Percentiles rank a stretch among this genome's conserved stretches.
Evolutionary conservation across 2,113 vertebrate species (phyloP).

Genomic region (Seriola rivoliana): DNA sequence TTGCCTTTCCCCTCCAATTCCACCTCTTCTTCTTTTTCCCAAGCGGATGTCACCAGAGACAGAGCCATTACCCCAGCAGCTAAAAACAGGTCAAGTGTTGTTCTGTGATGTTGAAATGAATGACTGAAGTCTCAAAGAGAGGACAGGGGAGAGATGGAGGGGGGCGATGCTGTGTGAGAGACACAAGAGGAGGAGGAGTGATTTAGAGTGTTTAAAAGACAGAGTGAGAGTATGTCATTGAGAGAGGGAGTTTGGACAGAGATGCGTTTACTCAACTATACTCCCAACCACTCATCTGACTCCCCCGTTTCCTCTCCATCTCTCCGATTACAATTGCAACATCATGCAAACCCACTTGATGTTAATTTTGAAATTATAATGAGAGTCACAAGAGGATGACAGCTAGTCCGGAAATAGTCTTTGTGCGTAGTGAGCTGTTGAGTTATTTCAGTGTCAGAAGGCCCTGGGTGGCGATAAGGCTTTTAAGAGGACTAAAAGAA

Average conservation of each 20-base stretch:
- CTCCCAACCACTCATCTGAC: slow-evolving; percentile 17
- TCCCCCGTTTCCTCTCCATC: slow-evolving; percentile 23
- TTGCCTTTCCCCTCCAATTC: neutral
- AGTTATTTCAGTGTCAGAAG: slow-evolving; percentile 25
- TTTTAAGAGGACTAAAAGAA: slow-evolving; percentile 26
- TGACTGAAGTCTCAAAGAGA: slow-evolving; percentile 37
- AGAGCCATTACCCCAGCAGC: slow-evolving; percentile 32
- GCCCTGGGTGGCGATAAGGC: neutral
- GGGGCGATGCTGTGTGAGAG: neutral
- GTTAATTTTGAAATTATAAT: slow-evolving; percentile 41
- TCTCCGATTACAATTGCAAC: slow-evolving; percentile 20
- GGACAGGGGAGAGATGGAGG: slow-evolving; percentile 14
- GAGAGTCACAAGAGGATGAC: slow-evolving; percentile 44
- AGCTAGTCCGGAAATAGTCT: slow-evolving; percentile 47
- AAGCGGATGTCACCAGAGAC: slow-evolving; percentile 34
- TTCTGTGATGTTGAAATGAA: slow-evolving; percentile 58
- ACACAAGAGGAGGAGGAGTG: slow-evolving; percentile 24
- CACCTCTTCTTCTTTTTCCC: slow-evolving; percentile 35
- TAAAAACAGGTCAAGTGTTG: slow-evolving; percentile 67
- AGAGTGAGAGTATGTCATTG: slow-evolving; percentile 28
- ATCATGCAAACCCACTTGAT: slow-evolving; percentile 39
- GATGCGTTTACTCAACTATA: slow-evolving; percentile 17
- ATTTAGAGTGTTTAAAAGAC: slow-evolving; percentile 47
- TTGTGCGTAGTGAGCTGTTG: neutral
- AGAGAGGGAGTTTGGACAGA: slow-evolving; percentile 23